Evolutionary conservation across 2,888 invertebrate genomes (phyloP).

Genomic region (Drosophila affinis): DNA sequence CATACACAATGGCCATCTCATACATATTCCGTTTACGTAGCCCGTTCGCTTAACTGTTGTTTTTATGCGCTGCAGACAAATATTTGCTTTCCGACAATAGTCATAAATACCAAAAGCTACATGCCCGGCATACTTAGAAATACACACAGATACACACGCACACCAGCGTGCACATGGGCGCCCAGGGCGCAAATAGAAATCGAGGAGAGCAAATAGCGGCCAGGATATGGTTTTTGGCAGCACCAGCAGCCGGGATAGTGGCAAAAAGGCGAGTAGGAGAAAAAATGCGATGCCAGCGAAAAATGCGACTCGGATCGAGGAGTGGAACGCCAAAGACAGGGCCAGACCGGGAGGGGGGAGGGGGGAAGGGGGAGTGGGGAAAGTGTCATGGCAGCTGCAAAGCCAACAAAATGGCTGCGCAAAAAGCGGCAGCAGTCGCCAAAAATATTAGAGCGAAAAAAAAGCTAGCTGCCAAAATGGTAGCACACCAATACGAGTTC

Average conservation of each 20-base stretch:
- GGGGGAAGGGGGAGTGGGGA: conserved; percentile 1
- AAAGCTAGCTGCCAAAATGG: conserved; percentile 48
- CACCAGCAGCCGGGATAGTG: conserved; percentile 59
- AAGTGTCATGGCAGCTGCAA: conserved; percentile 19
- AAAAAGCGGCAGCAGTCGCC: conserved; percentile 73
- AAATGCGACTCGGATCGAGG: conserved; percentile 57
- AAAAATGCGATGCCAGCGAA: conserved; percentile 63
- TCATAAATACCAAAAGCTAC: conserved; percentile 84
- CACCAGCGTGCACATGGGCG: conserved; percentile 35
- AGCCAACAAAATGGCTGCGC: conserved; percentile 77
- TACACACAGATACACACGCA: conserved; percentile 53
- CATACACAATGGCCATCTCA: conserved; percentile 59
- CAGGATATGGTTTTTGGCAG: conserved; percentile 78
- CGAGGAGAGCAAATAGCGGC: conserved; percentile 78
- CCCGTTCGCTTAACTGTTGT: conserved; percentile 82
- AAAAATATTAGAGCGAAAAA: conserved; percentile 74
- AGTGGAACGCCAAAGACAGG: conserved; percentile 20
- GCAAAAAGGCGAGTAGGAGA: conserved; percentile 61
- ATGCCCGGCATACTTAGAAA: conserved; percentile 82
- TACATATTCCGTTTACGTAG: conserved; percentile 81
- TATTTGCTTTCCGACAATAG: conserved; percentile 84
- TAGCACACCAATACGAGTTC: conserved; percentile 41
- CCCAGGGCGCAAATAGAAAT: conserved; percentile 77
- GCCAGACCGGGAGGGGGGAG: too few relatives aligned
- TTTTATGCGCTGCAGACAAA: conserved; percentile 84